Percentiles rank a stretch among this genome's conserved stretches.
phyloP scores from a whole-genome alignment of 1,140 invertebrate species.

The Ceratina japonica region DNA sequence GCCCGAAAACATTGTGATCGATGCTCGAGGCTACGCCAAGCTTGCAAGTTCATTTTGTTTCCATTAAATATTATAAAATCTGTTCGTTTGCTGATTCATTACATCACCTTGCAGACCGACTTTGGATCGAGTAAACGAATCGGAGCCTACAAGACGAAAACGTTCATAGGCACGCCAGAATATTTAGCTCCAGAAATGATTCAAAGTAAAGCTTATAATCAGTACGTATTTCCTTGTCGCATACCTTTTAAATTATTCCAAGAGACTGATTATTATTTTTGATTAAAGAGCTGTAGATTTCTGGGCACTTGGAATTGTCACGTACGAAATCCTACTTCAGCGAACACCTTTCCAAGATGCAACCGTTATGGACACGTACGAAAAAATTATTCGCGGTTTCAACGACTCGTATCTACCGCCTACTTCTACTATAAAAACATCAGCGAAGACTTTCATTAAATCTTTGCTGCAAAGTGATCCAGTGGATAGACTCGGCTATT shows the following conservation, averaged over 20 bases:
- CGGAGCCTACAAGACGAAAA: conserved; percentile 89
- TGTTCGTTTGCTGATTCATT: not conserved
- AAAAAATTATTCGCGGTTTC: conserved; percentile 91
- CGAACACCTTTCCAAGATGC: conserved; percentile 86
- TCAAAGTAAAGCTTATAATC: conserved; percentile 80
- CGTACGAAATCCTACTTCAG: conserved; percentile 89
- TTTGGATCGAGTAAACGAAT: conserved; percentile 94
- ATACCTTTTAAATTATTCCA: not conserved
- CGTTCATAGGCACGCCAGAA: conserved; percentile 91
- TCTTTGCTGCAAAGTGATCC: conserved; percentile 83
- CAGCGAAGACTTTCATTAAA: conserved; percentile 81
- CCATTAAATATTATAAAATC: not conserved
- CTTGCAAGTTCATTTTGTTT: conserved; percentile 77
- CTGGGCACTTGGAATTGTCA: conserved; percentile 90
- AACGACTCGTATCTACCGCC: conserved; percentile 84
- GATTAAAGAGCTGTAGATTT: conserved; percentile 87
- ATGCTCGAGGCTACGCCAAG: conserved; percentile 87
- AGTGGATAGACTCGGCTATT: conserved; percentile 84
- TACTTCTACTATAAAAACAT: conserved; percentile 78
- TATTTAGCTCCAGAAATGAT: conserved; percentile 74
- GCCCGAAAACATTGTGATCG: conserved; percentile 89
- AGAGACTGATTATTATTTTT: conserved; percentile 70
- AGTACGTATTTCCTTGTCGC: conserved; percentile 52
- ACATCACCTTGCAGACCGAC: conserved; percentile 83
- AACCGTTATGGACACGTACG: conserved; percentile 93